Evolutionary conservation across 2,888 invertebrate genomes (phyloP).

Genomic region (Pachycephus smyrnensis): DNA sequence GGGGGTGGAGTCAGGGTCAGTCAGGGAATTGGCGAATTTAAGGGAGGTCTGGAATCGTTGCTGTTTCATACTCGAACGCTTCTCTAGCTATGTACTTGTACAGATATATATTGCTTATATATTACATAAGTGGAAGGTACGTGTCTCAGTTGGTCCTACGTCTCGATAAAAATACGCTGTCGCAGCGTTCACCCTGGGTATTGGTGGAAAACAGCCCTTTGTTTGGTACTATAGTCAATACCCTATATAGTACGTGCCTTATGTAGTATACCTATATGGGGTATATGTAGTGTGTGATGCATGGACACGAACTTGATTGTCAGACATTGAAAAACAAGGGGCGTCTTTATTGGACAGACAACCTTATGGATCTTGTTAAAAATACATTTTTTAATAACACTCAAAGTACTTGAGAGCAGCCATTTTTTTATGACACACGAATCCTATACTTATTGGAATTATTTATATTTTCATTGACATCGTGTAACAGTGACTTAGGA

Average conservation of each 20-base stretch:
- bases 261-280: neutral
- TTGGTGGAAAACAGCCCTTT: neutral
- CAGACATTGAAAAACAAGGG: neutral
- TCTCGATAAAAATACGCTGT: conserved; percentile 2
- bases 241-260: neutral
- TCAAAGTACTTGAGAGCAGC: neutral
- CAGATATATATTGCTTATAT: neutral
- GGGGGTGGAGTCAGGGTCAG: too few species aligned
- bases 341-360: neutral
- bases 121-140: neutral
- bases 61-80: neutral
- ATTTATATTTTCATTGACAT: neutral
- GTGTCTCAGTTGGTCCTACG: neutral
- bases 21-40: neutral
- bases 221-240: neutral
- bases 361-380: neutral
- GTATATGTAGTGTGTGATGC: neutral
- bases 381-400: neutral
- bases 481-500: neutral
- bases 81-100: neutral
- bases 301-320: neutral
- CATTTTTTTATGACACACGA: neutral
- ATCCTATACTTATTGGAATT: neutral
- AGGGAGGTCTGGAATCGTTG: neutral
- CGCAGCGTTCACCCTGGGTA: neutral